Evolutionary conservation across 1,140 invertebrate species (phyloP), one percentile per base, ranked within the genome.

Genomic region (Ooceraea biroi): DNA sequence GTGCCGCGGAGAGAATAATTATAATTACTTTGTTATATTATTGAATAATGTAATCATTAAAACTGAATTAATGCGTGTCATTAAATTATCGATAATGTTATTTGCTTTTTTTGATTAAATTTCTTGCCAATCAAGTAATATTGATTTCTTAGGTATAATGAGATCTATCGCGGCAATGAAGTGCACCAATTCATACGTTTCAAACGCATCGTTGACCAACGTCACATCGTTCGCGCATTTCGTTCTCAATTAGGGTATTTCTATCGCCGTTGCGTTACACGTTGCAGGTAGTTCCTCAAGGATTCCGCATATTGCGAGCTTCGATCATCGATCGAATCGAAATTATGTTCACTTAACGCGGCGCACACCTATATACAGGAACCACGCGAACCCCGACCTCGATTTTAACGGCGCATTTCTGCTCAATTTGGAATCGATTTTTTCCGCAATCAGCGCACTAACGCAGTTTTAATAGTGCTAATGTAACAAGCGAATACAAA

Each of bases 211-310:
- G 30, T 1, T 25, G 8, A 66, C 44, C 63, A 61, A 74, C 17
- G 11, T 11, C 12, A 25, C 36, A 25, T 44, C 36, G n/a, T n/a
- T 8, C 17, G 48, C 10, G n/a, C 17, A 44, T 25, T 78, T 68
- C 1, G 5, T 78, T 69, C 22, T 78, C 5, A 14, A 69, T 78
- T 78, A 69, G 63, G 50, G 68, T 78, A 41, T 78, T 68, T 44
- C 50, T 78, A 69, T 46, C 61, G 36, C 22, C n/a, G 17, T 78
- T 48, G 57, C 27, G 36, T 57, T 19, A 50, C 30, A 1, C n/a
- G n/a, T n/a, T 57, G 55, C 36, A 7, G n/a, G n/a, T 17, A 60
- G 36, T 61, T 63, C 44, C 7, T 68, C 50, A 78, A 57, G 76
- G 46, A 69, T 69, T 57, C 7, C 7, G 19, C 19, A 44, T 55